Evolutionary conservation across 2,797 vertebrate genomes (phyloP).

Genomic region (Anas bernieri): DNA sequence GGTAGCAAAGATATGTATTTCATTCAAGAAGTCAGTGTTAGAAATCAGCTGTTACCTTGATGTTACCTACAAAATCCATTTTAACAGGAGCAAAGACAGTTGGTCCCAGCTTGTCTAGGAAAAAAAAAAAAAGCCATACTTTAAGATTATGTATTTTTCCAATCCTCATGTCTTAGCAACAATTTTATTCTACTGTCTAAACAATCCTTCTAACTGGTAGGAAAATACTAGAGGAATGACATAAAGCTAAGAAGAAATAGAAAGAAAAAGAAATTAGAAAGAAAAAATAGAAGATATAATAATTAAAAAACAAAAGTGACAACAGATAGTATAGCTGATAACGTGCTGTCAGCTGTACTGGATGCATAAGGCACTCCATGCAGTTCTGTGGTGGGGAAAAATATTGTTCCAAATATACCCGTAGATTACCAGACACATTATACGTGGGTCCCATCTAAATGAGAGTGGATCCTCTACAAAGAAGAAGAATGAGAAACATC

Average conservation of each 20-base stretch:
- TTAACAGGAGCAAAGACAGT: slow-evolving; percentile 99
- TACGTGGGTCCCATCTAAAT: background rate
- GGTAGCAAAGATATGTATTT: background rate
- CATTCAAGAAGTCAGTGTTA: background rate
- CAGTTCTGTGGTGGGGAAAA: background rate
- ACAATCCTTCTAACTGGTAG: background rate
- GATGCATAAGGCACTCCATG: background rate
- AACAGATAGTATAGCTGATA: background rate
- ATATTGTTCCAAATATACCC: background rate
- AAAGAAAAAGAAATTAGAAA: too few relatives aligned
- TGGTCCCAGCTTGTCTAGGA: slow-evolving; percentile 88
- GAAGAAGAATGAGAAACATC: background rate
- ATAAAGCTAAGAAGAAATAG: background rate
- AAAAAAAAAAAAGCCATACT: background rate
- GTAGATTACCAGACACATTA: background rate
- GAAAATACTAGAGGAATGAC: background rate
- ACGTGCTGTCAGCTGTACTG: background rate
- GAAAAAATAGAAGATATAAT: background rate
- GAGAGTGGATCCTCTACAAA: background rate
- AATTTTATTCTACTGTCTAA: background rate
- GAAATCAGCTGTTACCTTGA: slow-evolving; percentile 86
- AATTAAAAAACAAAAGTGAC: background rate
- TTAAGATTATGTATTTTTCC: background rate
- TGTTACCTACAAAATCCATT: slow-evolving; percentile 99
- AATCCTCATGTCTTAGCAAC: background rate